Conservation (phyloP, 2,888 invertebrate genomes). For the Allygus modestus region DNA sequence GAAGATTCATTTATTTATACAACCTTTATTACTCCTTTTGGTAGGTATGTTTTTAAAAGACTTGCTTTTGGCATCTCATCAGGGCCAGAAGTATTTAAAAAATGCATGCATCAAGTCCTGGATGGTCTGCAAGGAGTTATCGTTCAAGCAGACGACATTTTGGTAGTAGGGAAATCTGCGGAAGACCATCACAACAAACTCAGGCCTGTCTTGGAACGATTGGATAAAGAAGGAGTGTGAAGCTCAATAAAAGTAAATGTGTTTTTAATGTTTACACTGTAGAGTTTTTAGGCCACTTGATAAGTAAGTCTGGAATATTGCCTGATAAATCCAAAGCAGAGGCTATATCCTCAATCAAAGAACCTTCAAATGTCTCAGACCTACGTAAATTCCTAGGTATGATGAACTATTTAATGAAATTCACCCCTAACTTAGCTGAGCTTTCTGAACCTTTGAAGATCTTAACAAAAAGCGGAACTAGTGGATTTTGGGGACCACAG, state of each 20-base stretch:
- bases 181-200: slow-evolving; percentile 14
- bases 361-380: slow-evolving; percentile 19
- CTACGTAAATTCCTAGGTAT: slow-evolving; percentile 5
- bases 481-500: slow-evolving; percentile 19
- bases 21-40: slow-evolving; percentile 20
- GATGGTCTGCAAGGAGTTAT: slow-evolving; percentile 31
- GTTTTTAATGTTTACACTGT: neutral
- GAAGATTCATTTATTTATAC: slow-evolving; percentile 1
- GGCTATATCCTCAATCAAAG: neutral
- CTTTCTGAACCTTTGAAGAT: slow-evolving; percentile 27
- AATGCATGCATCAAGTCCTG: slow-evolving; percentile 17
- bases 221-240: slow-evolving; percentile 32
- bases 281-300: neutral
- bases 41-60: slow-evolving; percentile 29
- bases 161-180: neutral
- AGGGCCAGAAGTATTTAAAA: slow-evolving; percentile 27
- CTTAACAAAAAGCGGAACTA: slow-evolving; percentile 7
- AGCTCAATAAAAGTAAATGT: slow-evolving; percentile 15
- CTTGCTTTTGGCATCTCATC: slow-evolving; percentile 36
- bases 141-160: slow-evolving; percentile 23
- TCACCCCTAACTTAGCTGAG: slow-evolving; percentile 13
- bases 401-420: slow-evolving; percentile 22
- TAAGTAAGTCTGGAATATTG: slow-evolving; percentile 4
- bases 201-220: slow-evolving; percentile 10
- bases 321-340: slow-evolving; percentile 24